Conservation (phyloP, 1,140 invertebrate genomes). For the Ephestia elutella region DNA sequence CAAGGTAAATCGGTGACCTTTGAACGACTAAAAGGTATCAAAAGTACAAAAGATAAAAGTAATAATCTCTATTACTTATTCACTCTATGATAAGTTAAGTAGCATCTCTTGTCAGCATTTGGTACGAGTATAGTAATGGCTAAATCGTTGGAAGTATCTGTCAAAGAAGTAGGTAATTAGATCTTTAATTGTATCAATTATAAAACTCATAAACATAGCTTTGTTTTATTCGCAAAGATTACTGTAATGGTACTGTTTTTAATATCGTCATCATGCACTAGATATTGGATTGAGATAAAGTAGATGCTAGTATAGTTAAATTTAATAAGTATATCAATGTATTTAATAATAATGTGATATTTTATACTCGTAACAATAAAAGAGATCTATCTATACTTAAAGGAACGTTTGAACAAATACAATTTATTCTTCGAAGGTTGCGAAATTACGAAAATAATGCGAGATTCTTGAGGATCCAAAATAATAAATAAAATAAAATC, state of each 20-base stretch:
- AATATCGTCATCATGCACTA: too few species aligned
- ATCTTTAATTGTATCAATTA: too few species aligned
- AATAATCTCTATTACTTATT: slow-evolving; percentile 64
- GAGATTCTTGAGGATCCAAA: slow-evolving; percentile 33
- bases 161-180: not conserved
- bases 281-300: too few species aligned
- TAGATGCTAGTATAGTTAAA: not conserved
- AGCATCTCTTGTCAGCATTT: slow-evolving; percentile 55
- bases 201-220: too few species aligned
- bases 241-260: not conserved
- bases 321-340: not conserved
- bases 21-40: slow-evolving; percentile 67
- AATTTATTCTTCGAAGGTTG: slow-evolving; percentile 59
- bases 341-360: not conserved
- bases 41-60: slow-evolving; percentile 68
- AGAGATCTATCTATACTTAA: slow-evolving; percentile 72
- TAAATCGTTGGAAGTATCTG: not conserved
- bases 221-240: not conserved
- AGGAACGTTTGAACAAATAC: slow-evolving; percentile 63
- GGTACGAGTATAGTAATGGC: slow-evolving; percentile 39
- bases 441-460: slow-evolving; percentile 29
- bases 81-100: slow-evolving; percentile 64
- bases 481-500: slow-evolving; percentile 66
- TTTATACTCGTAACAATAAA: slow-evolving; percentile 63
- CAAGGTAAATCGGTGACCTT: slow-evolving; percentile 70